Conservation (phyloP, 2,797 vertebrate species). For the Coregonus ussuriensis region DNA sequence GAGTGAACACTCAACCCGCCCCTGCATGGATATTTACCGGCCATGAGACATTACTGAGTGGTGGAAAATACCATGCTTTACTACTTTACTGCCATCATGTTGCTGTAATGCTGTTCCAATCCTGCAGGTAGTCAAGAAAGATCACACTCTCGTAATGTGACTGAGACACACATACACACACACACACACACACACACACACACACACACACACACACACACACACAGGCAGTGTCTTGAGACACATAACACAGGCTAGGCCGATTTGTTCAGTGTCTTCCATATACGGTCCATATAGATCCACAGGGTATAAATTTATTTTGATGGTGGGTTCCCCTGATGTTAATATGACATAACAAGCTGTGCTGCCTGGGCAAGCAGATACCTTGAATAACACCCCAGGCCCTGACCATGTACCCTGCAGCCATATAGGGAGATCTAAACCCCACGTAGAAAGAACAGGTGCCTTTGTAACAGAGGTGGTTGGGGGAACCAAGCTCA, state of each 20-base stretch:
- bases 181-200: conserved; percentile 7
- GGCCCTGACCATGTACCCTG: not conserved
- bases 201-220: not conserved
- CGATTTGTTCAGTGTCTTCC: not conserved
- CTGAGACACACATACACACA: conserved; percentile 4
- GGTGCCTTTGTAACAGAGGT: too few relatives aligned
- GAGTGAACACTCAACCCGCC: conserved; percentile 16
- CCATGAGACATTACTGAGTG: not conserved
- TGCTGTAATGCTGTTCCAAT: not conserved
- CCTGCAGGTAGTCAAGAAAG: not conserved
- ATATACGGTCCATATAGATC: not conserved
- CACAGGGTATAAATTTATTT: not conserved
- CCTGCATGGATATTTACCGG: not conserved
- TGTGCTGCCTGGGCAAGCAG: too few relatives aligned
- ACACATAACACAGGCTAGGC: not conserved
- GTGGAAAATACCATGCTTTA: conserved; percentile 20
- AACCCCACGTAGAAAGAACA: too few relatives aligned
- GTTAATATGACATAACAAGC: not conserved
- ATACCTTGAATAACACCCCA: too few relatives aligned
- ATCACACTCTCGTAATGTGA: not conserved
- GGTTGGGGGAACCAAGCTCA: too few relatives aligned
- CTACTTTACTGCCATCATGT: not conserved
- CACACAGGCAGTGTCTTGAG: not conserved
- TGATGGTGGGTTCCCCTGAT: not conserved
- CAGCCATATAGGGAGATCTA: not conserved